These are phyloP conservation scores for Tetheella fluctuosa DNA, from an alignment of 2,888 invertebrate genomes.

Conservation along the genomic window DNA sequence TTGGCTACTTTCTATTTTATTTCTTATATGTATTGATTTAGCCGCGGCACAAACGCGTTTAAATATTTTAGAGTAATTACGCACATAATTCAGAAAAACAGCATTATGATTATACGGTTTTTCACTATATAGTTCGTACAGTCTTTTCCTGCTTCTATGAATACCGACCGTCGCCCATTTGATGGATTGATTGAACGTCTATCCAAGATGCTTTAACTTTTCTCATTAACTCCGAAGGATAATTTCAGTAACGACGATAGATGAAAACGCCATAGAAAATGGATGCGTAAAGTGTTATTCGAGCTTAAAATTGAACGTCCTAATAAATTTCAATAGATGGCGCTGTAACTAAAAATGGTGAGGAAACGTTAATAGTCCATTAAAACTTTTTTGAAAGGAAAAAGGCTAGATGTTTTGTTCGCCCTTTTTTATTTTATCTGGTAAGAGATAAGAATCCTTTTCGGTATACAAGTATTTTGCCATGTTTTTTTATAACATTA, in stretches of 20 bases:
- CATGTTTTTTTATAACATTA: constrained; percentile 7
- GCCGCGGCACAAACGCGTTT: no score
- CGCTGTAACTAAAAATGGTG: not conserved
- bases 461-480: constrained; percentile 2
- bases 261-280: constrained; percentile 14
- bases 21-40: no score
- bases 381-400: constrained; percentile 11
- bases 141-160: no score
- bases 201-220: constrained; percentile 34
- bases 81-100: no score
- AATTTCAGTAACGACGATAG: constrained; percentile 10
- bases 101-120: no score
- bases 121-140: no score
- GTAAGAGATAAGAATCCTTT: not conserved
- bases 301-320: not conserved
- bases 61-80: no score
- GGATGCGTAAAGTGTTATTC: not conserved
- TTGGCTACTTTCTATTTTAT: no score
- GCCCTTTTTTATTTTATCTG: not conserved
- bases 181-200: constrained; percentile 42
- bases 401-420: constrained; percentile 10
- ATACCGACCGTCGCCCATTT: no score
- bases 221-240: constrained; percentile 36
- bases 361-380: not conserved
- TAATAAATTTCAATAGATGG: constrained; percentile 7